Conservation (phyloP, 2,113 vertebrate genomes). For the Leucoraja erinaceus region DNA sequence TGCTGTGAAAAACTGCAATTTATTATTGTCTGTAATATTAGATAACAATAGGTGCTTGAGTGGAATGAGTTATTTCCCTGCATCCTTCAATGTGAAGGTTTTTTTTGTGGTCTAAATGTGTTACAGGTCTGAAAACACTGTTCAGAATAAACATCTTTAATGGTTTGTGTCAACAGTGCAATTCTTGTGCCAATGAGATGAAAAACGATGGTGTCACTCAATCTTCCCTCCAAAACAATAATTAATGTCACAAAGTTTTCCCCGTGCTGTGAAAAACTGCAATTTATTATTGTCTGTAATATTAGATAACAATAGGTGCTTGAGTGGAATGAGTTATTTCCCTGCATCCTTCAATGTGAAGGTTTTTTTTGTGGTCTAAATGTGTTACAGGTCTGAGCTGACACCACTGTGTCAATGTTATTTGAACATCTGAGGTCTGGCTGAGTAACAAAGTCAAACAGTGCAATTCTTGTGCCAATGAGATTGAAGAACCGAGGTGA, state of each 20-base stretch:
- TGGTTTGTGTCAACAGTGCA: neutral
- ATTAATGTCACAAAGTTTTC: neutral
- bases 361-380: neutral
- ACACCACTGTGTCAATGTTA: neutral
- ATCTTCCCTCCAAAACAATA: conserved; percentile 7
- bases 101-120: neutral
- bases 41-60: neutral
- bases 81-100: neutral
- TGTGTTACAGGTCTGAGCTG: neutral
- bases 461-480: neutral
- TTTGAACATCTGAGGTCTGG: neutral
- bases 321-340: neutral
- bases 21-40: neutral
- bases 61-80: neutral
- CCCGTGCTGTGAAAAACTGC: neutral
- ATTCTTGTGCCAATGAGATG: neutral
- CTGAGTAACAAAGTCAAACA: no score
- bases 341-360: neutral
- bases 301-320: neutral
- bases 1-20: neutral
- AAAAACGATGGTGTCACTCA: no score
- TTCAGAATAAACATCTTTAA: no score
- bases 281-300: neutral
- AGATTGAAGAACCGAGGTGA: neutral
- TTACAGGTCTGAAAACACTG: no score